These are phyloP conservation scores for Hyposmocoma kahamanoa DNA, from an alignment of 1,140 invertebrate genomes.

Conservation along the genomic window DNA sequence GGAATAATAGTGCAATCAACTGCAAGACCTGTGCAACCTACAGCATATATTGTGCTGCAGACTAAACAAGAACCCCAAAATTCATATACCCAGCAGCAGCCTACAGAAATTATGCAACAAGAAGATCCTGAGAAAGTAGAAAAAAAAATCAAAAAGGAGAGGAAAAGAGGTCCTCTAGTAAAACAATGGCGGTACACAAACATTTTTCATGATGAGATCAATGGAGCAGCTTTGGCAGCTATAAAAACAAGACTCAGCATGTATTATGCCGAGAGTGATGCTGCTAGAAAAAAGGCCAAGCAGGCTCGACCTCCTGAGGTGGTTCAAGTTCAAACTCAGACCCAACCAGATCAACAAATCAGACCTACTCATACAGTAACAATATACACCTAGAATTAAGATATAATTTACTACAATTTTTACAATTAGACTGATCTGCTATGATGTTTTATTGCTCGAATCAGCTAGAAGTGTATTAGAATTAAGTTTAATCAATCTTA, in stretches of 20 bases:
- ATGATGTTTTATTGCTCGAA: neutral
- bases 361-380: constrained; percentile 54
- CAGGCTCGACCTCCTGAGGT: constrained; percentile 45
- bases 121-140: constrained; percentile 23
- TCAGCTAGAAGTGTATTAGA: neutral
- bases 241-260: constrained; percentile 70
- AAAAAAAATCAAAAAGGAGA: constrained; percentile 52
- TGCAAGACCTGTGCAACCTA: constrained; percentile 41
- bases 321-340: constrained; percentile 32
- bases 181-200: constrained; percentile 72
- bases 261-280: constrained; percentile 69
- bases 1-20: constrained; percentile 55
- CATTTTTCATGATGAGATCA: constrained; percentile 72
- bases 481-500: neutral
- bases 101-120: constrained; percentile 21
- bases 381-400: constrained; percentile 38
- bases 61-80: constrained; percentile 44
- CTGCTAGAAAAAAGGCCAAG: constrained; percentile 64
- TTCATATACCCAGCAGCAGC: constrained; percentile 32
- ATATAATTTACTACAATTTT: neutral
- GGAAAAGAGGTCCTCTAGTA: constrained; percentile 61
- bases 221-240: constrained; percentile 64
- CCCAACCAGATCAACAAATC: constrained; percentile 40
- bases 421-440: neutral
- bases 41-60: constrained; percentile 58